phyloP scores from a whole-genome alignment of 2,797 vertebrate genomes.

The Darevskia mixta region DNA sequence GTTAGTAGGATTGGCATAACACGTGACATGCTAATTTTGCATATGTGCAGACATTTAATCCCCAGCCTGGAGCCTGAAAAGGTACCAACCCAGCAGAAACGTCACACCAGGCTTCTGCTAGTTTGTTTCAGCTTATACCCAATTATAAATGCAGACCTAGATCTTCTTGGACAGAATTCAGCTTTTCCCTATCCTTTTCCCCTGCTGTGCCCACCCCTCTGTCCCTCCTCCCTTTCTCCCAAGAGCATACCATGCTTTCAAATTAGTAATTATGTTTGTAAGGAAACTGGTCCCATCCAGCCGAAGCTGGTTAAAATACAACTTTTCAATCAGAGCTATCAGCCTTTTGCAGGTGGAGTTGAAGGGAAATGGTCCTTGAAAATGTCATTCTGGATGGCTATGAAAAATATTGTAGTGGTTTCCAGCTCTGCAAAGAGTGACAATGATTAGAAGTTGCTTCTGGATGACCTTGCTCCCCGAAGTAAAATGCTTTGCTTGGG shows the following conservation, averaged over 20 bases:
- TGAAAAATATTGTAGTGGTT: conserved; percentile 59
- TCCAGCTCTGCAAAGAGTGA: conserved; percentile 46
- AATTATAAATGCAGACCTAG: background rate
- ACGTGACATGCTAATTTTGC: background rate
- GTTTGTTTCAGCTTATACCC: background rate
- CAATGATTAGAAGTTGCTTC: conserved; percentile 45
- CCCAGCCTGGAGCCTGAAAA: background rate
- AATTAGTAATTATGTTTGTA: conserved; percentile 48
- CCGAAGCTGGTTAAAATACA: conserved; percentile 48
- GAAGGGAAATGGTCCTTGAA: conserved; percentile 74
- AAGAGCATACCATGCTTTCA: conserved; percentile 54
- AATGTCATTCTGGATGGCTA: conserved; percentile 52
- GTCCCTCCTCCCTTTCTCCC: conserved; percentile 12
- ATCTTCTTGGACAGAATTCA: conserved; percentile 20
- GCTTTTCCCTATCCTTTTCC: conserved; percentile 21
- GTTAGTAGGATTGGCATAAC: too few species aligned
- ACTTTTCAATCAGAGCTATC: conserved; percentile 62
- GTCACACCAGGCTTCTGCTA: background rate
- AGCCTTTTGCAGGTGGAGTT: conserved; percentile 58
- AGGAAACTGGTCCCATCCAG: conserved; percentile 50
- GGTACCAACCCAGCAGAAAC: background rate
- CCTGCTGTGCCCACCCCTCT: background rate
- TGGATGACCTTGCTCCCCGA: conserved; percentile 42
- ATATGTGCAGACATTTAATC: background rate
- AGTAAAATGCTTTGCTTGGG: conserved; percentile 18